phyloP scores from a whole-genome alignment of 2,113 vertebrate genomes.

The Osmerus mordax region DNA sequence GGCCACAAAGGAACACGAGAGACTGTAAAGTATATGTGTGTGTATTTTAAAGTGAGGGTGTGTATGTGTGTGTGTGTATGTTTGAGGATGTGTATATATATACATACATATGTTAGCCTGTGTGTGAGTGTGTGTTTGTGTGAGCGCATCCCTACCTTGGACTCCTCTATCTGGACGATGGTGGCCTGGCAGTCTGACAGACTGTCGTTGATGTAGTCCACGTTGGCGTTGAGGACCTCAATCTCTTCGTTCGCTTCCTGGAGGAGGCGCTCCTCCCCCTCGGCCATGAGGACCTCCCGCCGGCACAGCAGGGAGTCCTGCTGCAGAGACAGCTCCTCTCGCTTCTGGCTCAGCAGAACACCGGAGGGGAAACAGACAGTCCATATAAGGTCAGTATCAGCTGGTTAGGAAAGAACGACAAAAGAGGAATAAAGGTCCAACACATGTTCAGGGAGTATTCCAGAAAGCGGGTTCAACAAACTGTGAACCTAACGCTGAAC shows the following conservation, averaged over 20 bases:
- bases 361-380: background rate
- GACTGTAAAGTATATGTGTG: background rate
- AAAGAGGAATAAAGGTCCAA: too few species aligned
- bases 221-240: conserved; percentile 91
- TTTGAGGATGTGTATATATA: background rate
- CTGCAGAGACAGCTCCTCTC: conserved; percentile 89
- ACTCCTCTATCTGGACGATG: conserved; percentile 96
- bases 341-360: conserved; percentile 78
- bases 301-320: conserved; percentile 86
- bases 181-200: conserved; percentile 95
- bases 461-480: too few species aligned
- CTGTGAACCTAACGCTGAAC: too few species aligned
- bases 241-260: conserved; percentile 93
- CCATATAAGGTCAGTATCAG: too few species aligned
- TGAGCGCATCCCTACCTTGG: conserved; percentile 75
- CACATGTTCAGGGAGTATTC: too few species aligned
- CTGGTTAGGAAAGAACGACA: too few species aligned
- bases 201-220: conserved; percentile 96
- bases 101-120: background rate
- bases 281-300: conserved; percentile 77
- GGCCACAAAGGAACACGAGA: background rate
- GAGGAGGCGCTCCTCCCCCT: conserved; percentile 80
- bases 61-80: background rate
- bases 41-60: too few species aligned
- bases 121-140: background rate